Evolutionary conservation across 2,888 invertebrate species (phyloP).

Genomic region (Ectemnius continuus): DNA sequence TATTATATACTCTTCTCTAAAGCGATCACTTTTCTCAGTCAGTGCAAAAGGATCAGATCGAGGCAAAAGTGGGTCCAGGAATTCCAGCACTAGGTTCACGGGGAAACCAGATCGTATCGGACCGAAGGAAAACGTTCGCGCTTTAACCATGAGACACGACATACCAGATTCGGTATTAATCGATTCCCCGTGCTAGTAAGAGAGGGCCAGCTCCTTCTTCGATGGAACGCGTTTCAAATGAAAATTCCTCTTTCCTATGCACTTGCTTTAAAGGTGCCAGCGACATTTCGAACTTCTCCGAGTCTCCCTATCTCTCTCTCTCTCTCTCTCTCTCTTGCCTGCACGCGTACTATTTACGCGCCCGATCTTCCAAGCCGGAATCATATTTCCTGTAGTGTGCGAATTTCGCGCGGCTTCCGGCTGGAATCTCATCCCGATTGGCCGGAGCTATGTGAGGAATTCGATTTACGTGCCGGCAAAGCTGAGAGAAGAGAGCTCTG

Average conservation of each 20-base stretch:
- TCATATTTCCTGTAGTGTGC: constrained; percentile 11
- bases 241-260: constrained; percentile 40
- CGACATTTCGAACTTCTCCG: constrained; percentile 5
- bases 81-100: neutral
- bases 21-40: too few species aligned
- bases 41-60: too few species aligned
- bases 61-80: too few species aligned
- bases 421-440: constrained; percentile 55
- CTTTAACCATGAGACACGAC: too few species aligned
- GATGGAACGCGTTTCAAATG: constrained; percentile 25
- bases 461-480: constrained; percentile 44
- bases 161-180: constrained; percentile 15
- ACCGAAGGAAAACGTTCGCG: too few species aligned
- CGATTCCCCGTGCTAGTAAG: constrained; percentile 33
- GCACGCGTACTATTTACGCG: neutral
- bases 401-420: constrained; percentile 41
- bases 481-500: neutral
- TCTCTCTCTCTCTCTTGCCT: neutral
- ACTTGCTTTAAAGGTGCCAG: neutral
- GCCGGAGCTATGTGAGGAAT: constrained; percentile 54
- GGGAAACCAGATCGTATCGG: constrained; percentile 7
- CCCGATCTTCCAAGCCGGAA: neutral
- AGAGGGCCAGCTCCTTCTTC: constrained; percentile 12
- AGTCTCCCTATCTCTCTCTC: neutral
- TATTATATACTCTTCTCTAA: too few species aligned